These are phyloP conservation scores for Emys orbicularis DNA, from an alignment of 2,797 vertebrate genomes.

Conservation along the genomic window DNA sequence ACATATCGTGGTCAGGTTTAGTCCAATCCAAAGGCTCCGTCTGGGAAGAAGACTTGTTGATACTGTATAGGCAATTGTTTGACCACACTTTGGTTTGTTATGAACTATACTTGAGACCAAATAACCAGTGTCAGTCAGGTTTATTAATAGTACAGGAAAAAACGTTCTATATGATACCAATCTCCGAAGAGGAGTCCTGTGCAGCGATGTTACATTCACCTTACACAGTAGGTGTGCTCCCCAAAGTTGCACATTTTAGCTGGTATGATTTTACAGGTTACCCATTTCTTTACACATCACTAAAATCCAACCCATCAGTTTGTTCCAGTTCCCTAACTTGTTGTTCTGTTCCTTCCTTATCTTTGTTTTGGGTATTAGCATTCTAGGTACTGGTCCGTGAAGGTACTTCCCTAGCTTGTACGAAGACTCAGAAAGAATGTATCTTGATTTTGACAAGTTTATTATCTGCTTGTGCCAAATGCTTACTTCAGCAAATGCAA, in stretches of 20 bases:
- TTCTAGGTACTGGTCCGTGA: neutral
- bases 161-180: neutral
- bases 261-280: neutral
- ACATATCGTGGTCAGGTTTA: neutral
- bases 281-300: neutral
- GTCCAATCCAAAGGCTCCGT: neutral
- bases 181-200: neutral
- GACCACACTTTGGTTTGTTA: neutral
- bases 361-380: neutral
- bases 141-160: neutral
- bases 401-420: neutral
- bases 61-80: neutral
- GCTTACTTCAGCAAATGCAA: neutral
- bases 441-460: neutral
- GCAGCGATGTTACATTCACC: neutral
- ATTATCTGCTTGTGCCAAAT: neutral
- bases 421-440: neutral
- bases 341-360: neutral
- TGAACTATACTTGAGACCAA: neutral
- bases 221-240: neutral
- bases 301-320: neutral
- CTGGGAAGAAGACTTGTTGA: neutral
- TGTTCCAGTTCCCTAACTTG: neutral
- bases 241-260: neutral
- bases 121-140: neutral